Base-by-base conservation (phyloP, 2,797 vertebrate genomes). In the Enteromius argenteus region DNA sequence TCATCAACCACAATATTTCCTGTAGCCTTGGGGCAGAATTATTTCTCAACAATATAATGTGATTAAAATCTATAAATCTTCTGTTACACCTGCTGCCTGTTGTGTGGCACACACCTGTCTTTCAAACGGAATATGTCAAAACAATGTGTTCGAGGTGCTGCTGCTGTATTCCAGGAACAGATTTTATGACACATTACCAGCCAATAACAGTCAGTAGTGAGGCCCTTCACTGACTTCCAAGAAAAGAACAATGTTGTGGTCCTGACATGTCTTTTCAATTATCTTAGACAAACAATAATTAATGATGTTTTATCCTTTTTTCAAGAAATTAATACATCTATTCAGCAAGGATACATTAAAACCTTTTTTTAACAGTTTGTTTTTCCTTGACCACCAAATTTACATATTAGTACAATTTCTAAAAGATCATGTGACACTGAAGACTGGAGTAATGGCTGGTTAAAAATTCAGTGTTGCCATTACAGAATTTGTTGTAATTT, bases 11-110 rank as follows among this genome's bases (percentile, higher is more conserved):
- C 86, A 87, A 88, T 75, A 32, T 88, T 83, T 88, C 92, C 90
- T 81, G 4, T 84, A 91, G 92, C 92, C 83, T 85, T 62, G 68
- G 53, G 89, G 68, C 51, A 74, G 51, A 94, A 93, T 93, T 92
- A 94, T 94, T 94, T 90, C 91, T 92, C 91, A 95, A 94, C 91
- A 92, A 79, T 86, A 86, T 86, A 85, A 90, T 90, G 87, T 44
- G 91, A 95, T 93, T 94, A 92, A 94, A 93, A 94, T 94, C 94
- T 94, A 93, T 92, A 94, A 93, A 93, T 94, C 90, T 92, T 89
- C 93, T 89, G 89, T 91, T 89, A 84, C 93, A 95, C 93, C 93
- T 94, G 94, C 91, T n/a, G 91, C 91, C 89, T 91, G 91, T 90
- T 91, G 92, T 91, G 92, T 92, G 93, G 91, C 91, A 90, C 90